phyloP scores from a whole-genome alignment of 2,797 vertebrate species.

The Pangasius djambal region DNA sequence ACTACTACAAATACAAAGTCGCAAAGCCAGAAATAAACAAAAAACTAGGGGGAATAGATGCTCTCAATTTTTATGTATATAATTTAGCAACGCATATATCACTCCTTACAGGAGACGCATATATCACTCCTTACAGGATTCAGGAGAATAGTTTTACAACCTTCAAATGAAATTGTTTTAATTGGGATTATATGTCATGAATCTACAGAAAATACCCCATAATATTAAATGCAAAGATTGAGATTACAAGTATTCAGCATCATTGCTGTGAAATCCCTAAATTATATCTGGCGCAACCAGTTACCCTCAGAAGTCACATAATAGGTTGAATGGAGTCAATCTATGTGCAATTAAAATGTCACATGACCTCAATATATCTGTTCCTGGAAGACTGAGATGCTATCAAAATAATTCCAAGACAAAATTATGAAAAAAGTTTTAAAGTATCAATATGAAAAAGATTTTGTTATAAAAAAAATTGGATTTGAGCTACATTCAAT shows the following conservation, averaged over 20 bases:
- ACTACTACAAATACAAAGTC: not conserved
- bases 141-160: not conserved
- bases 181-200: not conserved
- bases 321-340: not conserved
- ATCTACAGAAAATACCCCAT: not conserved
- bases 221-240: not conserved
- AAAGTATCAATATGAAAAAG: not conserved
- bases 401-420: not conserved
- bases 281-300: not conserved
- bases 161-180: not conserved
- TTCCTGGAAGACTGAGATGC: not conserved
- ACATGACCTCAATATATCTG: not conserved
- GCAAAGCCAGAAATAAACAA: not conserved
- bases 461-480: not conserved
- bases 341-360: not conserved
- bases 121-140: not conserved
- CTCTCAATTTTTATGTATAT: not conserved
- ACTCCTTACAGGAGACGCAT: too few species aligned
- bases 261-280: not conserved
- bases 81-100: not conserved
- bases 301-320: not conserved
- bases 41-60: not conserved
- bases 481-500: not conserved
- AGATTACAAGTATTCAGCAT: too few species aligned
- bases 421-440: not conserved